These are phyloP conservation scores for Urocyon cinereoargenteus DNA, from an alignment of 2,797 vertebrate species.

Conservation along the genomic window DNA sequence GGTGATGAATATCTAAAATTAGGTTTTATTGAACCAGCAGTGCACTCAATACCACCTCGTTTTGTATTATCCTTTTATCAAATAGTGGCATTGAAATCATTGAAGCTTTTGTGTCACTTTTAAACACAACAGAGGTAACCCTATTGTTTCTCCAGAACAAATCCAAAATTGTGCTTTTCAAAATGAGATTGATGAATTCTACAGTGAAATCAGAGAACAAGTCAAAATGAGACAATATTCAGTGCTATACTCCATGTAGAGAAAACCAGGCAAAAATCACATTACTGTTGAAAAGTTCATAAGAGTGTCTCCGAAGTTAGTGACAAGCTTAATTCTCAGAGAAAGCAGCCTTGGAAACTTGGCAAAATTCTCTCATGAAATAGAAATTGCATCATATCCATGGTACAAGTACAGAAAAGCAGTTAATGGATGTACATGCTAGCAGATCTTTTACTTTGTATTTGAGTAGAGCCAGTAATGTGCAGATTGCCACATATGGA, in stretches of 20 bases:
- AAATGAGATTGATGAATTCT: constrained; percentile 13
- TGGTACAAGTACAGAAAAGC: neutral
- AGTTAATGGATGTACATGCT: neutral
- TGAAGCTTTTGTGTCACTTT: constrained; percentile 42
- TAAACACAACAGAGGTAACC: neutral
- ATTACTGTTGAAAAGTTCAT: too few species aligned
- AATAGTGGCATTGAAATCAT: neutral
- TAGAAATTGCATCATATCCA: neutral
- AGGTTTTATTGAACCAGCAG: neutral
- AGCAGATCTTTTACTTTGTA: constrained; percentile 4
- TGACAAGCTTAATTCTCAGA: neutral
- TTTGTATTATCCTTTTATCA: neutral
- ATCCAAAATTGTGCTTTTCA: constrained; percentile 28
- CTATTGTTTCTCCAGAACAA: neutral
- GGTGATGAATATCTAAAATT: constrained; percentile 3
- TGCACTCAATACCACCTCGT: neutral
- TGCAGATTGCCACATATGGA: neutral
- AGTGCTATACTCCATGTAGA: neutral
- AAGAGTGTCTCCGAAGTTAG: neutral
- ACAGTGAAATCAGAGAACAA: neutral
- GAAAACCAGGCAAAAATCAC: neutral
- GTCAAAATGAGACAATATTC: neutral
- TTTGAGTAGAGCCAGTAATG: neutral
- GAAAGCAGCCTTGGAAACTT: neutral
- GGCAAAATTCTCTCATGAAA: neutral